Conservation (phyloP, 2,113 vertebrate species). For the Nesogale talazaci region DNA sequence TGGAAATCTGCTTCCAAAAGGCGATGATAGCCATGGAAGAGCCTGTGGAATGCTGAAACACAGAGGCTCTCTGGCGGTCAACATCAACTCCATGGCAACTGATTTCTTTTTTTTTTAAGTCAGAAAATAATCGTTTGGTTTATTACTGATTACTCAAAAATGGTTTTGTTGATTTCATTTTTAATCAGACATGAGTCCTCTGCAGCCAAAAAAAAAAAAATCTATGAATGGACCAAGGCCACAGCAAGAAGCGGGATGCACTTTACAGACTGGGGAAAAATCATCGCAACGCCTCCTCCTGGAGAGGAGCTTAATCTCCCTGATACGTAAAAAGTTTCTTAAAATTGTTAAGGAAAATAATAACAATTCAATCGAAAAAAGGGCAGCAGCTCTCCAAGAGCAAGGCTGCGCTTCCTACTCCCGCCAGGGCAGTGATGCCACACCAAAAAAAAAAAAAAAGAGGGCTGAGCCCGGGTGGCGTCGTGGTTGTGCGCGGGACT, state of each 20-base stretch:
- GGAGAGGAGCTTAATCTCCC: neutral
- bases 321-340: neutral
- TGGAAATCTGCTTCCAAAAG: neutral
- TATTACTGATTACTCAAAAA: too few species aligned
- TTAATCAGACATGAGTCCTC: neutral
- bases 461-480: too few species aligned
- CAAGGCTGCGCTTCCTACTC: too few species aligned
- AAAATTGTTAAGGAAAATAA: slow-evolving; percentile 17
- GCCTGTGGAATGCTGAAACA: neutral
- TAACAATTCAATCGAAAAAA: neutral
- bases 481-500: too few species aligned
- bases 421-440: too few species aligned
- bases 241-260: neutral
- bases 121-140: too few species aligned
- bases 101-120: neutral
- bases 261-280: neutral
- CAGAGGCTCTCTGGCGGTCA: neutral
- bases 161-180: too few species aligned
- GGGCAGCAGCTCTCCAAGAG: too few species aligned
- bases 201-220: neutral
- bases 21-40: neutral
- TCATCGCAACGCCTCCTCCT: neutral
- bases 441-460: too few species aligned
- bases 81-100: neutral
- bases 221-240: neutral